Evolutionary conservation across 2,113 vertebrate genomes (phyloP).

Genomic region (Electrona antarctica): DNA sequence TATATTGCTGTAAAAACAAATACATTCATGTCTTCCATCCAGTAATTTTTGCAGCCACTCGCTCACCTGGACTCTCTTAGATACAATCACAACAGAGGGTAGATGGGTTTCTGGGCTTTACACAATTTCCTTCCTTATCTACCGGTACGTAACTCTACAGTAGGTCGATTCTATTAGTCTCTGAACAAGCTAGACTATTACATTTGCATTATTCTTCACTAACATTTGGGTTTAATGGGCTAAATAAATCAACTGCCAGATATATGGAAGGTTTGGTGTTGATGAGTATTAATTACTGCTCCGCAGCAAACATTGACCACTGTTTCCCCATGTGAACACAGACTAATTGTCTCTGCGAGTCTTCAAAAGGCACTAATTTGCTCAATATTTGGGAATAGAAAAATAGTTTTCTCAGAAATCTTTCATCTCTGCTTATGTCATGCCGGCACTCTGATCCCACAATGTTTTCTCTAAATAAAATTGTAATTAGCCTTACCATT

Average conservation of each 20-base stretch:
- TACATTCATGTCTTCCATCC: neutral
- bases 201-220: neutral
- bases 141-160: neutral
- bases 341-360: neutral
- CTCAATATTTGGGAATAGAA: neutral
- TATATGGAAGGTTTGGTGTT: neutral
- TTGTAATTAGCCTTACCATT: too few relatives aligned
- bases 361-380: neutral
- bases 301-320: neutral
- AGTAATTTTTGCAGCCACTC: neutral
- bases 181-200: neutral
- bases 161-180: neutral
- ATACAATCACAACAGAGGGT: neutral
- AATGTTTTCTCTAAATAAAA: neutral
- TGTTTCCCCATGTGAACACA: neutral
- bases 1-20: neutral
- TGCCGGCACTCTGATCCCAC: neutral
- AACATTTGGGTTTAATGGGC: neutral
- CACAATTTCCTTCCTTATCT: neutral
- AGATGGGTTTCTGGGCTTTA: neutral
- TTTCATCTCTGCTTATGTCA: neutral
- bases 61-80: neutral
- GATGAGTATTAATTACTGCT: neutral
- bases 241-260: neutral
- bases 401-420: constrained; percentile 4